Base-by-base conservation (phyloP, 2,888 invertebrate species). In the Tetragonisca angustula region DNA sequence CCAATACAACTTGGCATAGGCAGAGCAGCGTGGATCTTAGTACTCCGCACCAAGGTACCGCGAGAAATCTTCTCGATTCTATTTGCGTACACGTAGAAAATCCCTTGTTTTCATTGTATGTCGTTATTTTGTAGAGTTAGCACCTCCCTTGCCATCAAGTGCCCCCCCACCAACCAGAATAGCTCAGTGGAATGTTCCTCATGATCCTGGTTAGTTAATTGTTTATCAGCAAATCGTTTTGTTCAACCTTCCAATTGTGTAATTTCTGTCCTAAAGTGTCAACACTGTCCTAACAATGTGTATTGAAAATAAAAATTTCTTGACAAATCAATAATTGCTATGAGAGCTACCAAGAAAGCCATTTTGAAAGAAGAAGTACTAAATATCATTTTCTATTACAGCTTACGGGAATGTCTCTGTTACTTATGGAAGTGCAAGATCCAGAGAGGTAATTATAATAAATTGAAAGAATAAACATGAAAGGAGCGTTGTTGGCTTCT, bases 131-230 rank as follows among this genome's bases (percentile, higher is more conserved):
- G 94, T 95, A 95, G 96, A 96, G 94, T 95, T 95, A 93, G 96
- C 96, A 90, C 96, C 96, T 89, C 96, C 96, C 83, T 94, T 96
- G 92, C 96, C 96, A 91, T 95, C 95, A 91, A 95, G 95, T 85
- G 95, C 95, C 87, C 96, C 96, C 84, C 96, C 96, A 84, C 95
- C 94, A 82, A 91, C 93, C 87, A 93, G 92, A 91, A 92, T 90
- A 89, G 88, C 90, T 86, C 93, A 94, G 73, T 93, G 93, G 93
- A 92, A 91, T 88, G 92, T 89, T 84, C 88, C 92, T 85, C 93
- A 92, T 85, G 93, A 94, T 91, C 91, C 93, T 85, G 94, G 94
- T 93, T 89, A 93, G 93, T 94, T 90, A 43, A 43, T 86, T 83
- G 84, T 89, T 79, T 77, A 72, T 76, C 76, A 50, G 11, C 65